phyloP scores from a whole-genome alignment of 2,888 invertebrate species.

The Hoplodrina ambigua region DNA sequence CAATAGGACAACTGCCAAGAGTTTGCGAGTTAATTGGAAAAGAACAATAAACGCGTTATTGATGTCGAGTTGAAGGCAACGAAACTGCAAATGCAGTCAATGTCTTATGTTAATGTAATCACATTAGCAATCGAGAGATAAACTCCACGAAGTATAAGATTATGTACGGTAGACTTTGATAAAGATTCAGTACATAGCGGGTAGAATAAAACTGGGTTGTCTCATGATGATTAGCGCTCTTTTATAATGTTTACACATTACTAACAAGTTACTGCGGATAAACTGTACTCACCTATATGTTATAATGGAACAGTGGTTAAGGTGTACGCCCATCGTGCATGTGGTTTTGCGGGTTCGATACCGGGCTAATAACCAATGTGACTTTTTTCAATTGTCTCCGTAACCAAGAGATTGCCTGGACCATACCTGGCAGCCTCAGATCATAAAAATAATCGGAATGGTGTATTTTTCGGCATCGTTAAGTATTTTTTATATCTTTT shows the following conservation, averaged over 20 bases:
- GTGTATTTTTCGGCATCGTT: no score
- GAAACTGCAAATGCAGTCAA: conserved; percentile 43
- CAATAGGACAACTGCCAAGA: conserved; percentile 55
- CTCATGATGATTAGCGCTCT: conserved; percentile 19
- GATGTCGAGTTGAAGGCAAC: conserved; percentile 47
- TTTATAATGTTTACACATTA: conserved; percentile 32
- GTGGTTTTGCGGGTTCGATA: no score
- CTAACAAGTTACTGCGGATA: conserved; percentile 14
- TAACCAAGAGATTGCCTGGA: no score
- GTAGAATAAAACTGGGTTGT: conserved; percentile 22
- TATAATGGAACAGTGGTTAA: no score
- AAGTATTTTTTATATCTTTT: no score
- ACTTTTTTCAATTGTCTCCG: no score
- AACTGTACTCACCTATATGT: not conserved
- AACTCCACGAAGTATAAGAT: conserved; percentile 15
- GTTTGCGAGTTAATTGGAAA: conserved; percentile 44
- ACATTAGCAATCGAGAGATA: conserved; percentile 30
- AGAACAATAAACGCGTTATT: conserved; percentile 45
- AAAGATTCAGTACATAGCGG: conserved; percentile 6
- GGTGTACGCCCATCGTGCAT: no score
- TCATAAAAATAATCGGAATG: no score
- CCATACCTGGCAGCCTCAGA: no score
- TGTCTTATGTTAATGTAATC: conserved; percentile 49
- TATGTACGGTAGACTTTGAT: conserved; percentile 1
- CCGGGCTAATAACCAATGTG: no score